Evolutionary conservation across 2,113 vertebrate species (phyloP), one percentile per base, ranked within the genome.

Genomic region (Micronisus gabar): DNA sequence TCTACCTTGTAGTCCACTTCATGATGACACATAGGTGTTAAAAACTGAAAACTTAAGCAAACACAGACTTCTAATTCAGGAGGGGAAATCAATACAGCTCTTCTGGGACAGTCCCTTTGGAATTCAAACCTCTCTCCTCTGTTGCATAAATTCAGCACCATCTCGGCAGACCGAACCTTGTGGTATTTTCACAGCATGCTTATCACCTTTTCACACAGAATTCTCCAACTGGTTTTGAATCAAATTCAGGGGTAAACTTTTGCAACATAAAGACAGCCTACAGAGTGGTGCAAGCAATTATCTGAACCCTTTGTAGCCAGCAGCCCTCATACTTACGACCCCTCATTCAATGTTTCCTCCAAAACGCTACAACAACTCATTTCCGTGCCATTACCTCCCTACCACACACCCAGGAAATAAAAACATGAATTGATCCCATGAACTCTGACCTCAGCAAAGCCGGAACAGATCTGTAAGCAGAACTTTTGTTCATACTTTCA

Each of bases 371-470:
- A 40, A 14, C 29, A 6, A 59, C 17, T 10, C 8, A 5, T 5
- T 38, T 47, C 70, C 41, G 27, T 9, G 2, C 12, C 55, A 10
- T 23, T 8, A 16, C 56, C 32, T 34, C 38, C 45, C 34, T 14
- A 16, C 19, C 41, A 16, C 47, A 40, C 3, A 1, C 15, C 38
- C 21, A 3, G 16, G 47, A 45, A 29, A 23, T 11, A 78, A 61
- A 41, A 70, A 8, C 16, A 23, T 1, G 0, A 52, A n/a, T 0
- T 6, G 30, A 36, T 4, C 17, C 4, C 47, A 25, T 6, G 5
- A 62, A 16, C 63, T 41, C 58, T 4, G 10, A 23, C 45, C 78
- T 78, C 50, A 10, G 27, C 30, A 56, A 34, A 30, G 34, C 68
- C 6, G 27, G 40, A 48, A 38, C 2, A 15, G 26, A 17, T 7